A percentile compares a stretch with the other conserved stretches of the same genome.
Evolutionary conservation across 2,888 invertebrate species (phyloP).

Genomic region (Mantis religiosa): DNA sequence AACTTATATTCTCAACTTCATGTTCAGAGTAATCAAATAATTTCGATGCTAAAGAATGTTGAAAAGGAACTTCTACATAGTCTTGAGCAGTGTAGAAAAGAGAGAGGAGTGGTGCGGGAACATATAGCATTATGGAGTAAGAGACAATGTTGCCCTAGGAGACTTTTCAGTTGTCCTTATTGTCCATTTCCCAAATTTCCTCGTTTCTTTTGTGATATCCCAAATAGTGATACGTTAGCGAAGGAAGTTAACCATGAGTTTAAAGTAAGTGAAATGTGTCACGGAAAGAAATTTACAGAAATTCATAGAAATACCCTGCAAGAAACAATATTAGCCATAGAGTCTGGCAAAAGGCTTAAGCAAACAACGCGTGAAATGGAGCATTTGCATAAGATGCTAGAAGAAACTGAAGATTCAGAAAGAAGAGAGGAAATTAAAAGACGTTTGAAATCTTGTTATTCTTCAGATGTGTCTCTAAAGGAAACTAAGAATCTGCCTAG

Average conservation of each 20-base stretch:
- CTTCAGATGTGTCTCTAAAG: too few species aligned
- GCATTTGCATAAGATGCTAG: background rate
- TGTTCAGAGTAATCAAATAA: too few species aligned
- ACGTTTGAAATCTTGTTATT: background rate
- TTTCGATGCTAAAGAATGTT: too few species aligned
- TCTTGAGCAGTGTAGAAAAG: too few species aligned
- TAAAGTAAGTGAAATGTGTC: background rate
- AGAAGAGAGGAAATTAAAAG: background rate
- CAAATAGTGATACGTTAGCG: background rate
- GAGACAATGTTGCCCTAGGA: too few species aligned
- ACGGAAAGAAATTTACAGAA: background rate
- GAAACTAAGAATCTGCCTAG: background rate
- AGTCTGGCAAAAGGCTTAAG: background rate
- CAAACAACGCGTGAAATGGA: background rate
- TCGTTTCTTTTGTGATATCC: too few species aligned
- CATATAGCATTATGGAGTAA: too few species aligned
- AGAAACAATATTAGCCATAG: background rate
- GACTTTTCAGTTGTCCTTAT: too few species aligned
- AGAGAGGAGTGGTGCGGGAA: too few species aligned
- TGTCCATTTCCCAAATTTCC: too few species aligned
- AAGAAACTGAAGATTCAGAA: background rate
- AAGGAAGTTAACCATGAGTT: background rate
- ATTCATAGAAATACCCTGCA: background rate
- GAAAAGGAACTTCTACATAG: too few species aligned
- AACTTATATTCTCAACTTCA: too few species aligned